Conservation (phyloP, 2,113 vertebrate species). For the Gnathonemus longibarbis region DNA sequence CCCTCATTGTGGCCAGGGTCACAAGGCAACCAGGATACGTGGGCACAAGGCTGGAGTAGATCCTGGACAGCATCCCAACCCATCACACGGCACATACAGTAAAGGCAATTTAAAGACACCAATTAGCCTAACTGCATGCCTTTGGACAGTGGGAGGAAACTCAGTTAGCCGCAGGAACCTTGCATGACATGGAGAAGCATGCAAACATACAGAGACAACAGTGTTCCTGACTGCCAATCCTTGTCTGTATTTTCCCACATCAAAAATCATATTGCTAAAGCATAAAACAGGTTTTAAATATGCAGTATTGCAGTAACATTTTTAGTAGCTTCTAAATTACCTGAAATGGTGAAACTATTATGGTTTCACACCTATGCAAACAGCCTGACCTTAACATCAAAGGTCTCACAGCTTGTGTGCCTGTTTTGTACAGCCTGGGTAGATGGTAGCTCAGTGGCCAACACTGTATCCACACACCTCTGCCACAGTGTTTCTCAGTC, state of each 20-base stretch:
- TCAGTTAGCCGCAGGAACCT: not conserved
- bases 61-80: not conserved
- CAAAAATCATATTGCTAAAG: not conserved
- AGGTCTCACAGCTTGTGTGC: not conserved
- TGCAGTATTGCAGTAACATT: not conserved
- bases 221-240: not conserved
- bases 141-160: not conserved
- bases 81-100: not conserved
- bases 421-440: not conserved
- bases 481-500: not conserved
- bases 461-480: not conserved
- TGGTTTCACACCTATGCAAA: not conserved
- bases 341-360: not conserved
- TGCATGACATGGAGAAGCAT: not conserved
- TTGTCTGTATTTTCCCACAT: not conserved
- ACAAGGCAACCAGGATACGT: not conserved
- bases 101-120: not conserved
- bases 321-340: not conserved
- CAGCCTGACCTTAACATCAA: not conserved
- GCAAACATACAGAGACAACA: not conserved
- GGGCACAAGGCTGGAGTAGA: not conserved
- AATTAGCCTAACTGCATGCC: not conserved
- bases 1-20: not conserved
- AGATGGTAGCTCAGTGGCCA: not conserved
- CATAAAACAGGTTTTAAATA: not conserved